A percentile compares a stretch with the other conserved stretches of the same genome.
Conservation (phyloP, 2,113 vertebrate genomes). For the Oostethus manadensis region DNA sequence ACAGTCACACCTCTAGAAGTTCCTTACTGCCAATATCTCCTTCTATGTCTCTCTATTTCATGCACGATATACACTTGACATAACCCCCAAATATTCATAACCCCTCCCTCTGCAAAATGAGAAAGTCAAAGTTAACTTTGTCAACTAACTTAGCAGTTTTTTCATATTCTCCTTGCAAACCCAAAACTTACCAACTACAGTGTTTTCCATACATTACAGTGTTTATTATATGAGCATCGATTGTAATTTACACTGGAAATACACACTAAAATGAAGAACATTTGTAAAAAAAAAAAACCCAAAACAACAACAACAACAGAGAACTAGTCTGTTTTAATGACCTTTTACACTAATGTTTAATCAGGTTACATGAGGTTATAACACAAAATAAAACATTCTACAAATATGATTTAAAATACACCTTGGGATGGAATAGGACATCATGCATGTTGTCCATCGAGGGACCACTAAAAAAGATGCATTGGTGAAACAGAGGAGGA, state of each 20-base stretch:
- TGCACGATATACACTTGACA: constrained; percentile 27
- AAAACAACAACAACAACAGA: no score
- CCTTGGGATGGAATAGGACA: constrained; percentile 1
- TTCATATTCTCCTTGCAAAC: constrained; percentile 22
- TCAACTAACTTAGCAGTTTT: constrained; percentile 40
- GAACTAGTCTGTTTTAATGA: no score
- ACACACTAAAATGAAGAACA: no score
- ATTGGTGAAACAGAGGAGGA: constrained; percentile 39
- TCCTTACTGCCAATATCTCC: constrained; percentile 31
- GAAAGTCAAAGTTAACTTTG: constrained; percentile 36
- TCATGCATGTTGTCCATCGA: constrained; percentile 33
- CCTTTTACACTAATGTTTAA: no score
- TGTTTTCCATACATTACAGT: no score
- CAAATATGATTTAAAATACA: no score
- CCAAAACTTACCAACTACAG: constrained; percentile 1
- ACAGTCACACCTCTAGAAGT: constrained; percentile 64
- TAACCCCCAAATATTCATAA: constrained; percentile 38
- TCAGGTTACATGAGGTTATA: no score
- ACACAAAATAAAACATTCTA: no score
- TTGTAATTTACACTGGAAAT: no score
- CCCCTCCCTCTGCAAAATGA: constrained; percentile 27
- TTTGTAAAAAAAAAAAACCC: no score
- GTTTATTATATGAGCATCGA: no score
- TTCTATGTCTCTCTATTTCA: constrained; percentile 30
- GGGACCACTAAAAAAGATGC: constrained; percentile 35